phyloP scores from a whole-genome alignment of 2,888 invertebrate genomes.

The Apoda limacodes region DNA sequence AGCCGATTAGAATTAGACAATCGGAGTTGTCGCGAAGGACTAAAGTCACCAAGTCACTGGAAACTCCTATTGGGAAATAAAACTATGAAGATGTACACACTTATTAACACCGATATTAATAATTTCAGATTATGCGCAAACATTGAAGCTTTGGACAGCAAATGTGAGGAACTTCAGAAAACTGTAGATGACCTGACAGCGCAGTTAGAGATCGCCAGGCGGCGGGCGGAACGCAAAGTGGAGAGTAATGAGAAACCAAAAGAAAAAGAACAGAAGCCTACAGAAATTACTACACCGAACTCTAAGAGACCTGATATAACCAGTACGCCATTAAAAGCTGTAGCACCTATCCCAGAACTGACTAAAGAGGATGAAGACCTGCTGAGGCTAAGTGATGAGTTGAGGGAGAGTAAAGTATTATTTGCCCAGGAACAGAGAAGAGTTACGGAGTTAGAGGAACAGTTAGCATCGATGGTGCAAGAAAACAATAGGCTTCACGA shows the following conservation, averaged over 20 bases:
- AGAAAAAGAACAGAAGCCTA: constrained; percentile 40
- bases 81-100: too few species aligned
- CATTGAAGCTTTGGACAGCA: constrained; percentile 83
- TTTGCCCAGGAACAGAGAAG: constrained; percentile 79
- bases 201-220: constrained; percentile 70
- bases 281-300: constrained; percentile 28
- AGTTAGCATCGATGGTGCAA: constrained; percentile 76
- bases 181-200: constrained; percentile 80
- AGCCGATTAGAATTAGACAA: too few species aligned
- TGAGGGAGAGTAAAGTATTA: constrained; percentile 77
- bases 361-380: constrained; percentile 64
- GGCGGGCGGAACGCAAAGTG: constrained; percentile 66
- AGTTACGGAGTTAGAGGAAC: constrained; percentile 81
- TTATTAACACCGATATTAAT: too few species aligned
- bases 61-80: too few species aligned
- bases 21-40: too few species aligned
- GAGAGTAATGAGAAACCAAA: constrained; percentile 53
- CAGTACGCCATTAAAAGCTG: constrained; percentile 43
- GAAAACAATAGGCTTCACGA: constrained; percentile 79
- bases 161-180: constrained; percentile 86
- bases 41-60: too few species aligned
- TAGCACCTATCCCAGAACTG: constrained; percentile 56
- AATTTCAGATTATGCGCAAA: constrained; percentile 76
- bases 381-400: constrained; percentile 74
- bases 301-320: constrained; percentile 36